phyloP scores from a whole-genome alignment of 2,888 invertebrate genomes.

The Steinernema carpocapsae region DNA sequence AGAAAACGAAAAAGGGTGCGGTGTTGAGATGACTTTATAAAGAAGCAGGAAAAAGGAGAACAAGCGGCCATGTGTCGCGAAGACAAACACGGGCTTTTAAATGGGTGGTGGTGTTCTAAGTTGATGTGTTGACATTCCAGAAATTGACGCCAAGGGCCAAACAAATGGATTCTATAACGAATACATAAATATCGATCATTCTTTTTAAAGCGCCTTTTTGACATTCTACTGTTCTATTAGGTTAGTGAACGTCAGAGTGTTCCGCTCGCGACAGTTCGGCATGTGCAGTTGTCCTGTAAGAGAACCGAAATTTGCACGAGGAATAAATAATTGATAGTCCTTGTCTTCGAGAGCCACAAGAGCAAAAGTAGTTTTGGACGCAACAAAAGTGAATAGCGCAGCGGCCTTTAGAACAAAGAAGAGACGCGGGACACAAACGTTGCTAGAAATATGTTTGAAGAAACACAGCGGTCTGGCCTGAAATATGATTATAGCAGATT shows the following conservation, averaged over 20 bases:
- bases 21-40: too few relatives aligned
- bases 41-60: too few relatives aligned
- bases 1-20: too few relatives aligned
- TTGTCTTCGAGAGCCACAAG: too few relatives aligned
- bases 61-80: too few relatives aligned
- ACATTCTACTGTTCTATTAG: neutral
- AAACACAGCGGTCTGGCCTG: constrained; percentile 31
- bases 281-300: too few relatives aligned
- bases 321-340: too few relatives aligned
- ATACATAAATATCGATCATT: constrained; percentile 23
- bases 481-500: constrained; percentile 35
- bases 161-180: constrained; percentile 31
- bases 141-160: neutral
- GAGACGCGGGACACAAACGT: constrained; percentile 23
- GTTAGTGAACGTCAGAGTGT: neutral
- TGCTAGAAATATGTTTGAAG: constrained; percentile 27
- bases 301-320: too few relatives aligned
- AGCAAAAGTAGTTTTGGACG: neutral
- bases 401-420: constrained; percentile 7
- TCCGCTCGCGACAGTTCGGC: too few relatives aligned
- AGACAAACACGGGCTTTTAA: too few relatives aligned
- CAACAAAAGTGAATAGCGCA: neutral
- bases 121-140: neutral
- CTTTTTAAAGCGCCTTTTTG: neutral
- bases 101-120: too few relatives aligned